These are phyloP conservation scores for Bombus pascuorum DNA, from an alignment of 1,140 invertebrate genomes.

Conservation along the genomic window DNA sequence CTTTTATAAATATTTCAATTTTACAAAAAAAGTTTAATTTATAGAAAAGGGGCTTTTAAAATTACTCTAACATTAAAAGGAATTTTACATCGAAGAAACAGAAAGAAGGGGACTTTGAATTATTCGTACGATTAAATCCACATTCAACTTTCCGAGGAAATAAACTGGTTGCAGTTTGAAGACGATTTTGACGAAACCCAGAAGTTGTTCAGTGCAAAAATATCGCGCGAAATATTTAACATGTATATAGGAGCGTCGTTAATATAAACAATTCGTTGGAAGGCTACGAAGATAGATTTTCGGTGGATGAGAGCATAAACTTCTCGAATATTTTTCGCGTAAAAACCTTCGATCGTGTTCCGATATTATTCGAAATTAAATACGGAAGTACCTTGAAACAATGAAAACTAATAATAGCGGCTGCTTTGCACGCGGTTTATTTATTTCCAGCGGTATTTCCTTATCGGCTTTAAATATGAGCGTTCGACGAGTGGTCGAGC, in stretches of 20 bases:
- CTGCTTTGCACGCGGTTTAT: not conserved
- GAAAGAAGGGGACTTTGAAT: too few species aligned
- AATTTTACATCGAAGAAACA: not conserved
- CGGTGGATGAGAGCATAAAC: not conserved
- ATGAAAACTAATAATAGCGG: slow-evolving; percentile 10
- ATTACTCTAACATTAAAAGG: not conserved
- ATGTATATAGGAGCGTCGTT: too few species aligned
- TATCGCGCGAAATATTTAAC: not conserved
- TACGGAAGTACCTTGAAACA: not conserved
- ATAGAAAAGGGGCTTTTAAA: too few species aligned
- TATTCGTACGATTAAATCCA: not conserved
- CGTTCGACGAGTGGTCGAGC: not conserved
- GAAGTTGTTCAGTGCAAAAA: slow-evolving; percentile 2
- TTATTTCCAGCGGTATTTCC: not conserved
- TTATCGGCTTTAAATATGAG: not conserved
- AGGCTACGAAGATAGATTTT: not conserved
- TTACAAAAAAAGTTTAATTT: too few species aligned
- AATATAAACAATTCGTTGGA: not conserved
- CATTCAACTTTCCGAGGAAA: too few species aligned
- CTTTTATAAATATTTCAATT: too few species aligned
- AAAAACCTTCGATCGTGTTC: slow-evolving; percentile 23
- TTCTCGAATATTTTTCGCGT: not conserved
- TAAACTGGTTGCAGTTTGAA: slow-evolving; percentile 6
- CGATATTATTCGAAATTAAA: slow-evolving; percentile 10
- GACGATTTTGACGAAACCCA: not conserved